These are phyloP conservation scores for Cyanoliseus patagonus DNA, from an alignment of 2,113 vertebrate species.

Conservation along the genomic window DNA sequence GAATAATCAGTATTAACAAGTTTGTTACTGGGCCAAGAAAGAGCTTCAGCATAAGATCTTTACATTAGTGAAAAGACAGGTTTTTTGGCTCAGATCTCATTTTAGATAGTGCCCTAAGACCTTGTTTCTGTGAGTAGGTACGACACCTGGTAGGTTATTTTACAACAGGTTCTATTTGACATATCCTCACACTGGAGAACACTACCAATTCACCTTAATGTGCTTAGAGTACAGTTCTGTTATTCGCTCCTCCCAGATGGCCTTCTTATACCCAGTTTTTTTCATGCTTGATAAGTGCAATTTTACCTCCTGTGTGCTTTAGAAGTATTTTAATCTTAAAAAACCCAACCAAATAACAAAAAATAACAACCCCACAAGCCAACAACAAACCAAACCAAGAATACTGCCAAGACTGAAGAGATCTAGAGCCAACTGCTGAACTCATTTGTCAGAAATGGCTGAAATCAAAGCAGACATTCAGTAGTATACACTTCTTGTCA, in stretches of 20 bases:
- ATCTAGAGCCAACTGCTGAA: neutral
- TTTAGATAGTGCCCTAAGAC: neutral
- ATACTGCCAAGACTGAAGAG: neutral
- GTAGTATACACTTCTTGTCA: neutral
- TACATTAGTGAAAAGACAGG: neutral
- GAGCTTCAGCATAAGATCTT: neutral
- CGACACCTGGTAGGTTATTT: neutral
- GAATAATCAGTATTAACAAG: neutral
- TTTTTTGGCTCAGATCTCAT: neutral
- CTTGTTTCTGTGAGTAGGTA: neutral
- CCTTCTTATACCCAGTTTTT: neutral
- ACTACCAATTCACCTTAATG: neutral
- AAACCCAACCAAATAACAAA: neutral
- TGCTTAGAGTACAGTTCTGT: neutral
- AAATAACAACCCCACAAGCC: neutral
- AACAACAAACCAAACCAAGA: neutral
- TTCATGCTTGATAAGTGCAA: neutral
- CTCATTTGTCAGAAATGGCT: conserved; percentile 1
- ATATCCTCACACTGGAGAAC: neutral
- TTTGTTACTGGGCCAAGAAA: neutral
- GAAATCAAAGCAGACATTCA: neutral
- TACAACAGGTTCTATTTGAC: neutral
- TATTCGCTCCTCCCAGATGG: neutral
- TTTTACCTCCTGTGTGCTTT: neutral
- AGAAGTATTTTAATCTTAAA: neutral